A percentile compares a stretch with the other conserved stretches of the same genome.
Evolutionary conservation across 2,113 vertebrate species (phyloP).

Genomic region (Myiopsitta monachus): DNA sequence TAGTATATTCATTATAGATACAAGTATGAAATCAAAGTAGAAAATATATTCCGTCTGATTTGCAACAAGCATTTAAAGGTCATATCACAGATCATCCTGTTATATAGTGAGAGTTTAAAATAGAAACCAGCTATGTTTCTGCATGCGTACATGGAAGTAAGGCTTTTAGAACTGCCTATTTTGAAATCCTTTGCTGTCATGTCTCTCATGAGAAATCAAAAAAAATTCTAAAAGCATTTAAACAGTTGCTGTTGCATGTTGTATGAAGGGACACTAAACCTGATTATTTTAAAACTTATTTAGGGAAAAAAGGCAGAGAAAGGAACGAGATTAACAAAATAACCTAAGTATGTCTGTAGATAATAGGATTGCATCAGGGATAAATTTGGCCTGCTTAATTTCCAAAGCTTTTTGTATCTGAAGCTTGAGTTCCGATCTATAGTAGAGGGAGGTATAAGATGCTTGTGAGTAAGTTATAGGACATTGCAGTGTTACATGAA

Average conservation of each 20-base stretch:
- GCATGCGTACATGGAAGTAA: background rate
- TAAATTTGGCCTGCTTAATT: background rate
- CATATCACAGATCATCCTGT: background rate
- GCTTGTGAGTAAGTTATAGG: background rate
- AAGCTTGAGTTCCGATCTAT: background rate
- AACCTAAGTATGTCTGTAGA: background rate
- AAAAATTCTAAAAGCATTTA: background rate
- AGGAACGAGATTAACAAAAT: background rate
- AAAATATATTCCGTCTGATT: background rate
- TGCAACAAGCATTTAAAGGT: background rate
- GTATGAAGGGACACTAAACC: background rate
- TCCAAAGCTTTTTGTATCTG: background rate
- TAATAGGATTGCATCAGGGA: background rate
- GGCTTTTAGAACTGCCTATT: background rate
- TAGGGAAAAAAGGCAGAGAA: background rate
- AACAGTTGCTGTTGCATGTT: background rate
- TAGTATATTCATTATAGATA: background rate
- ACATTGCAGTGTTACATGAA: background rate
- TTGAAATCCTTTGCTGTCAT: background rate
- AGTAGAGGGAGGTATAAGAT: background rate
- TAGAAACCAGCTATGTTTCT: background rate
- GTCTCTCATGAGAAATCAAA: background rate
- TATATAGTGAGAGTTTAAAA: background rate
- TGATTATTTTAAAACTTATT: conserved; percentile 2
- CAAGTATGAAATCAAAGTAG: background rate